Percentiles rank a stretch among this genome's conserved stretches.
These are phyloP conservation scores for Synanceia verrucosa DNA, from an alignment of 2,797 vertebrate genomes.

Conservation along the genomic window DNA sequence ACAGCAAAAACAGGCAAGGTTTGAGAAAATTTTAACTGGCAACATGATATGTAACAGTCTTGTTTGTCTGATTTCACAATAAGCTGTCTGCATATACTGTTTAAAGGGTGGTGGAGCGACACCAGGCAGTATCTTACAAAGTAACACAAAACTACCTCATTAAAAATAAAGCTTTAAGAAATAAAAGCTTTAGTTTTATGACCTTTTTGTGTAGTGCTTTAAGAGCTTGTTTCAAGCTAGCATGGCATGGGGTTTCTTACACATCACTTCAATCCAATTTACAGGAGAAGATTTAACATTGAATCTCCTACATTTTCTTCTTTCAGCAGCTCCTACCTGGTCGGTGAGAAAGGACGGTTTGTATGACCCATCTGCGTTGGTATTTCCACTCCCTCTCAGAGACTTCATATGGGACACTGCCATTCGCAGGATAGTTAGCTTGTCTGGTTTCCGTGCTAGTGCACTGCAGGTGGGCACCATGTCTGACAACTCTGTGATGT, in stretches of 20 bases:
- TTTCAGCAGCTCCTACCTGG: slow-evolving; percentile 82
- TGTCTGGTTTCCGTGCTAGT: slow-evolving; percentile 97
- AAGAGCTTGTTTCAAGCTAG: no score
- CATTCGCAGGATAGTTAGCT: slow-evolving; percentile 98
- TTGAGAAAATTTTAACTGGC: neutral
- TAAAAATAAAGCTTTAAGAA: neutral
- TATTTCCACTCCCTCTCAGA: slow-evolving; percentile 91
- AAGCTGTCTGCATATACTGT: neutral
- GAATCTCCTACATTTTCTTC: neutral
- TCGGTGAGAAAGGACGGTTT: slow-evolving; percentile 98
- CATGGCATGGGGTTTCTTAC: no score
- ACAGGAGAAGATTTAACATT: slow-evolving; percentile 4
- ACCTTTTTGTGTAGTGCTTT: no score
- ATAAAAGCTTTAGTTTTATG: no score
- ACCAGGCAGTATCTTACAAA: neutral
- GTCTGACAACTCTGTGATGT: slow-evolving; percentile 97
- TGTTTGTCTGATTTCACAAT: neutral
- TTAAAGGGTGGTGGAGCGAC: neutral
- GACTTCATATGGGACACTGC: slow-evolving; percentile 99
- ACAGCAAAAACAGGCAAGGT: neutral
- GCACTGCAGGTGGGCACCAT: slow-evolving; percentile 99
- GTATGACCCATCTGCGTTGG: slow-evolving; percentile 91
- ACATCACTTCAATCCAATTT: no score
- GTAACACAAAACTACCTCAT: neutral
- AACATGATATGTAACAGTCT: neutral